Base-by-base conservation (phyloP, 2,888 invertebrate genomes). In the Ophion slaviceki region DNA sequence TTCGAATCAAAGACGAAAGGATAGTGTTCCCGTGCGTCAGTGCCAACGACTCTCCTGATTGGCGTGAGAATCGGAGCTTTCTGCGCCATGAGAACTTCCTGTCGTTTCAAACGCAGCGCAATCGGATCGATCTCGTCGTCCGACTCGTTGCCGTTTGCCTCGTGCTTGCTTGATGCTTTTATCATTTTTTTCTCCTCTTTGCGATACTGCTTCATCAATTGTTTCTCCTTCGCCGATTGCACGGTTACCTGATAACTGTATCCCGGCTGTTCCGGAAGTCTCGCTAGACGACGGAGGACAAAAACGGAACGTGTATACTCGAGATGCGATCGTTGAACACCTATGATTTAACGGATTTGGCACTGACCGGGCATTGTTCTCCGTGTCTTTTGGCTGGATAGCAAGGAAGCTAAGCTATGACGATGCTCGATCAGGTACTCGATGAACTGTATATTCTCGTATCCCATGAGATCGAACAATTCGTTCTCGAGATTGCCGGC, bases 1-100 rank as follows among this genome's bases (percentile, higher is more conserved):
- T 97, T 96, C 1, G 96, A 96, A 93, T 99, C 99, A 93, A 97
- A 99, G 0, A 99, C 99, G 94, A 97, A 97, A 0, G 99, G 99
- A 94, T 96, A 98, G 28, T 95, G 95, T 87, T 96, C 95, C 17
- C 71, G 71, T n/a, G 17, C 36, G 20, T 53, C 57, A n/a, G 53
- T 57, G 7, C 24, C 2, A 32, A 17, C 17, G 10, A 32, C 66
- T 83, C 74, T 92, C 61, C 93, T 89, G 1, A 92, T 93, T 86
- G 94, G 94, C 68, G 95, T 91, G 74, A 95, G 90, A 76, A 95
- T 94, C 88, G 95, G 95, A 86, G 94, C 94, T 82, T 94, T 93
- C 24, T 94, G 95, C 0, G 95, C 95, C 82, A 88, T 85, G n/a
- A 92, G 84, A 66, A 91, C 92, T 88, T 92, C 92, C 76, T 92